These are phyloP conservation scores for Tragopan temminckii DNA, from an alignment of 2,797 vertebrate genomes.

Conservation along the genomic window DNA sequence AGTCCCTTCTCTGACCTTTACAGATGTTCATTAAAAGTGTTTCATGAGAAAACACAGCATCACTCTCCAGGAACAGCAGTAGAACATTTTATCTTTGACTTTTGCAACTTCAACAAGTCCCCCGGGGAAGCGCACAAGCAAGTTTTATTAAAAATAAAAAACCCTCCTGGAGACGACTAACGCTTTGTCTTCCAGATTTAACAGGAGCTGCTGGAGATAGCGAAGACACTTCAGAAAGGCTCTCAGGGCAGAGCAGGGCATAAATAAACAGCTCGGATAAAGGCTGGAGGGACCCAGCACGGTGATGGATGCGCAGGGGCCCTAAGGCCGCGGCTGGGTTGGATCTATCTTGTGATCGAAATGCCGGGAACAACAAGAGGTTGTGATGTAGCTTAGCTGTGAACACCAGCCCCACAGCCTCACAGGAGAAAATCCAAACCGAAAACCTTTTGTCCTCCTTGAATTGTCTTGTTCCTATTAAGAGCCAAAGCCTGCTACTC, in stretches of 20 bases:
- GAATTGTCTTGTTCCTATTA: background rate
- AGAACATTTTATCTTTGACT: slow-evolving; percentile 43
- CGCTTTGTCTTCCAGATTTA: slow-evolving; percentile 35
- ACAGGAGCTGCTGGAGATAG: background rate
- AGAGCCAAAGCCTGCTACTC: background rate
- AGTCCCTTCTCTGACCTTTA: background rate
- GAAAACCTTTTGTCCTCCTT: background rate
- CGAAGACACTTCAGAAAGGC: background rate
- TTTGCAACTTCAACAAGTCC: slow-evolving; percentile 24
- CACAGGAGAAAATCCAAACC: background rate
- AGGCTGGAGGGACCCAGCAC: background rate
- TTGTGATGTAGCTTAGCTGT: rapidly evolving
- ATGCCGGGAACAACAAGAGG: background rate
- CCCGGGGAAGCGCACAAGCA: background rate
- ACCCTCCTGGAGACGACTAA: background rate
- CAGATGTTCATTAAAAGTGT: slow-evolving; percentile 10
- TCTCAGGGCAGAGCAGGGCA: background rate
- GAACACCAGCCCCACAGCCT: rapidly evolving
- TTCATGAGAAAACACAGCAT: background rate
- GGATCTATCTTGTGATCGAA: background rate
- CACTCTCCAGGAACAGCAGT: background rate
- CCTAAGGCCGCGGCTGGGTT: background rate
- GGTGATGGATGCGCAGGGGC: background rate
- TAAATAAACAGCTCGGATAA: slow-evolving; percentile 18
- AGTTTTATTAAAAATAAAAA: slow-evolving; percentile 71